Conservation (phyloP, 2,113 vertebrate genomes). For the Clarias macrocephalus region DNA sequence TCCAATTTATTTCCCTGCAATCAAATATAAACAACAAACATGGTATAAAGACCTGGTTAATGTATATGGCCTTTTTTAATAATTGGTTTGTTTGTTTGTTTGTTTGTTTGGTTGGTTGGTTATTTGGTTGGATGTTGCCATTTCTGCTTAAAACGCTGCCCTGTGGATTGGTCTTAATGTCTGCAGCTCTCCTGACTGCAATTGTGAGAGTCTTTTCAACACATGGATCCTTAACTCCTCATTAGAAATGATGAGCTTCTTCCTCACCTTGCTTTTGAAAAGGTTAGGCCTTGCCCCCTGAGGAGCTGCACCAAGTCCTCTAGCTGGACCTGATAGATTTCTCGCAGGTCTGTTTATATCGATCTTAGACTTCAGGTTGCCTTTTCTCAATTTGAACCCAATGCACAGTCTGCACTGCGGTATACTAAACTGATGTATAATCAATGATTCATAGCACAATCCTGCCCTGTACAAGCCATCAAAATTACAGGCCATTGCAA, state of each 20-base stretch:
- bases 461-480: conserved; percentile 59
- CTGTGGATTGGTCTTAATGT: conserved; percentile 58
- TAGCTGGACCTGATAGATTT: conserved; percentile 66
- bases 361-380: conserved; percentile 76
- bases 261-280: conserved; percentile 75
- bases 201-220: conserved; percentile 65
- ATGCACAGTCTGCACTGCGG: conserved; percentile 71
- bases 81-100: conserved; percentile 1
- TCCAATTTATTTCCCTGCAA: conserved; percentile 50
- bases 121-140: background rate
- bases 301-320: conserved; percentile 67
- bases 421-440: conserved; percentile 79
- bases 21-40: conserved; percentile 23
- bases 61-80: conserved; percentile 22
- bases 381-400: conserved; percentile 65
- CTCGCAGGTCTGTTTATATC: conserved; percentile 71
- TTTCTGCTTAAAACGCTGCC: conserved; percentile 36
- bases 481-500: conserved; percentile 41
- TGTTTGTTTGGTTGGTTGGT: no score
- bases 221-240: conserved; percentile 71
- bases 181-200: conserved; percentile 56
- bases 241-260: conserved; percentile 80
- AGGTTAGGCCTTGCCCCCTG: conserved; percentile 70
- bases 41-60: background rate
- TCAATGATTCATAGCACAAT: conserved; percentile 76